Evolutionary conservation across 2,888 invertebrate species (phyloP).

Genomic region (Nematopogon swammerdamellus): DNA sequence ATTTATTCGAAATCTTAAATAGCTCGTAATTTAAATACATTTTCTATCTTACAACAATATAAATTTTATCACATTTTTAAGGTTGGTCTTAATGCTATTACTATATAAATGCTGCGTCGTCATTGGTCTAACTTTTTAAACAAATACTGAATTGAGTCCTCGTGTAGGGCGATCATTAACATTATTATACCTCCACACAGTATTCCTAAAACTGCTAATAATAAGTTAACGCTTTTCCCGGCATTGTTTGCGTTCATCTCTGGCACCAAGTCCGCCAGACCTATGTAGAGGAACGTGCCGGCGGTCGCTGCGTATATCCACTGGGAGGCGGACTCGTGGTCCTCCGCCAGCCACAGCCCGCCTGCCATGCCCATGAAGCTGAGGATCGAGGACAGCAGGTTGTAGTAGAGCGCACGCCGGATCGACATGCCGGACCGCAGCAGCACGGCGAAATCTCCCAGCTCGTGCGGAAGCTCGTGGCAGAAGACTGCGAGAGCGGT

Average conservation of each 20-base stretch:
- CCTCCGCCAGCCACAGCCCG: conserved; percentile 68
- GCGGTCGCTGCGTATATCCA: conserved; percentile 80
- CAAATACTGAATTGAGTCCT: conserved; percentile 55
- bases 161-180: conserved; percentile 70
- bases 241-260: conserved; percentile 56
- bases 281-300: conserved; percentile 78
- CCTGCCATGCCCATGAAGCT: conserved; percentile 74
- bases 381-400: conserved; percentile 70
- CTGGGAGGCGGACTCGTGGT: conserved; percentile 63
- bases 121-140: conserved; percentile 45
- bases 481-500: conserved; percentile 78
- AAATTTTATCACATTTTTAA: not conserved
- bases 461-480: conserved; percentile 78
- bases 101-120: conserved; percentile 14
- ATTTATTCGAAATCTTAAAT: not conserved
- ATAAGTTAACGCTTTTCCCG: conserved; percentile 48
- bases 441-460: conserved; percentile 78
- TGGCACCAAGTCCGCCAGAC: conserved; percentile 73
- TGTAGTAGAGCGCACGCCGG: conserved; percentile 68
- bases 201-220: conserved; percentile 66
- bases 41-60: not conserved
- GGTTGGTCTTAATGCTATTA: conserved; percentile 6
- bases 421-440: conserved; percentile 74
- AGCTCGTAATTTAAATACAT: not conserved
- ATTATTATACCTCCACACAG: conserved; percentile 67